Percentiles rank a stretch among this genome's conserved stretches.
phyloP scores from a whole-genome alignment of 2,797 vertebrate genomes.

The Halcyon leucocephala region DNA sequence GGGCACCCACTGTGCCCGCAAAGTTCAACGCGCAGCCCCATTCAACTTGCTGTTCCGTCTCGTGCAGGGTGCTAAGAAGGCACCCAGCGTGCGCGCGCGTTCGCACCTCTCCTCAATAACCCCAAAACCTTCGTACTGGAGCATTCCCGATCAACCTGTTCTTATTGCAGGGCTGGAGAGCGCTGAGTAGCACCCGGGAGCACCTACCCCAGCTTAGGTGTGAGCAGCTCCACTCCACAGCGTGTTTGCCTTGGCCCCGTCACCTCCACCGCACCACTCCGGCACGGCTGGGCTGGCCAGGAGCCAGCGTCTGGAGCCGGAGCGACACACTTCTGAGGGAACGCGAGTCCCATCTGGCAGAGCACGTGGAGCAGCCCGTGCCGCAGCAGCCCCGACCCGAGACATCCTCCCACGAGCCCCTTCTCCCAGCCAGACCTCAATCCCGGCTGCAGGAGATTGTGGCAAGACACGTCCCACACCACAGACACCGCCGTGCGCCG shows the following conservation, averaged over 20 bases:
- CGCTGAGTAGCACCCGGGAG: neutral
- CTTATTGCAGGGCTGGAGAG: neutral
- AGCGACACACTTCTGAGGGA: neutral
- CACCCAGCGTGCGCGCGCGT: fast-evolving
- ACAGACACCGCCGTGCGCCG: neutral
- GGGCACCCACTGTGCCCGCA: neutral
- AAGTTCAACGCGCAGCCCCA: fast-evolving
- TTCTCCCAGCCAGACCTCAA: neutral
- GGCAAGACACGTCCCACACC: fast-evolving
- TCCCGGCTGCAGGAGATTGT: neutral
- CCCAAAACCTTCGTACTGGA: neutral
- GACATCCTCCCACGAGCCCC: neutral
- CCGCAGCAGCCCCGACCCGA: fast-evolving
- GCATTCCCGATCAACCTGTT: neutral
- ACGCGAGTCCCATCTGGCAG: neutral
- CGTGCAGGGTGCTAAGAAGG: fast-evolving
- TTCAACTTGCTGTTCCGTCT: neutral
- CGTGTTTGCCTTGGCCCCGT: fast-evolving
- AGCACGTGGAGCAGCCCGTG: neutral
- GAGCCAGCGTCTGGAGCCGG: neutral
- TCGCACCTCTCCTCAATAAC: neutral
- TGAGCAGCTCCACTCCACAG: neutral
- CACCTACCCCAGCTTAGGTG: neutral
- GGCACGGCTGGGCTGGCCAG: neutral
- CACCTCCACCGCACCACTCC: fast-evolving